phyloP scores from a whole-genome alignment of 2,113 vertebrate genomes.

The Dascyllus trimaculatus region DNA sequence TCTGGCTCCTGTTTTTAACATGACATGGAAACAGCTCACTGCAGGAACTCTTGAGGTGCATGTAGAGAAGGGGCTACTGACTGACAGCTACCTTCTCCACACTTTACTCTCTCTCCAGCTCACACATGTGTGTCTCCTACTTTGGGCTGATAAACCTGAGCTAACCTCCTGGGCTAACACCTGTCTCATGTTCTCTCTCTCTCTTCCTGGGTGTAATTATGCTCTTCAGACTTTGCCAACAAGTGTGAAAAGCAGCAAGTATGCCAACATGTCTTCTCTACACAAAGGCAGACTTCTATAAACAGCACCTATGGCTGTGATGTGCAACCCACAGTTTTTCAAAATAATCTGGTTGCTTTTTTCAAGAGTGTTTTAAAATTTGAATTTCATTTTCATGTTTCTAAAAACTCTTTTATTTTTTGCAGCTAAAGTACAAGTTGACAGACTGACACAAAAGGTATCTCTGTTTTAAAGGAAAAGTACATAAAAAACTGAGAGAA shows the following conservation, averaged over 20 bases:
- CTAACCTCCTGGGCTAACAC: constrained; percentile 8
- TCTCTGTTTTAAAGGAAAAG: background rate
- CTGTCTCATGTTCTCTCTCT: constrained; percentile 2
- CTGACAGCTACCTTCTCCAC: background rate
- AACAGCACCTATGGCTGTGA: background rate
- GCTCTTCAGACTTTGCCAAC: constrained; percentile 34
- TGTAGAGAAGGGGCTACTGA: background rate
- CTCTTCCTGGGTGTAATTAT: constrained; percentile 21
- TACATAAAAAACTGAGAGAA: background rate
- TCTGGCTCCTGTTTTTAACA: background rate
- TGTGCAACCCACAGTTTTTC: background rate
- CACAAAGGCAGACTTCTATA: constrained; percentile 15
- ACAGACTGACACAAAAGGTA: background rate
- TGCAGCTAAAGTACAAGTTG: background rate
- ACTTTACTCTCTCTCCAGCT: background rate
- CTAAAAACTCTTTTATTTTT: constrained; percentile 5
- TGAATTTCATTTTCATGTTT: background rate
- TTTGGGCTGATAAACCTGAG: constrained; percentile 11
- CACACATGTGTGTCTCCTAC: background rate
- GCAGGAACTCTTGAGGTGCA: background rate
- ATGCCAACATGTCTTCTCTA: background rate
- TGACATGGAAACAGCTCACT: constrained; percentile 3
- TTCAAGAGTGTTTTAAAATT: background rate
- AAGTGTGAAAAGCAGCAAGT: constrained; percentile 22
- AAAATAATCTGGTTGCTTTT: constrained; percentile 3